Percentiles rank a stretch among this genome's conserved stretches.
Evolutionary conservation across 2,113 vertebrate genomes (phyloP).

Genomic region (Cettia cetti): DNA sequence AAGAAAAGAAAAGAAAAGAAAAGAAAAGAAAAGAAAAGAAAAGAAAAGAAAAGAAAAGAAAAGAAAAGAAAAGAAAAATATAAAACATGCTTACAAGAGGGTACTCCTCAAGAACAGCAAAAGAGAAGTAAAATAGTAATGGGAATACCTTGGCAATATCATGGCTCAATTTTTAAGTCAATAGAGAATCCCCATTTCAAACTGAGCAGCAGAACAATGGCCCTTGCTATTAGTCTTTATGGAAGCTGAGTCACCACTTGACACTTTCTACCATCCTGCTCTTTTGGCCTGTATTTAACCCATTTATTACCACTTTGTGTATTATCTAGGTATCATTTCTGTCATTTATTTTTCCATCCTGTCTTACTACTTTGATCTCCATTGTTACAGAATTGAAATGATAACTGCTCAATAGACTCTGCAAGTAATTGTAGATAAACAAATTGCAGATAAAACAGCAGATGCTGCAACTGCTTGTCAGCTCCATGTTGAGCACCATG

Average conservation of each 20-base stretch:
- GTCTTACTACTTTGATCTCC: slow-evolving; percentile 20
- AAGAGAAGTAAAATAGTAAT: background rate
- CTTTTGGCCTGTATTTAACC: slow-evolving; percentile 4
- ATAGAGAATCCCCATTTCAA: background rate
- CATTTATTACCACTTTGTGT: slow-evolving; percentile 3
- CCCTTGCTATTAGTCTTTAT: background rate
- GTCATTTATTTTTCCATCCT: slow-evolving; percentile 9
- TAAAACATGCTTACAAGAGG: background rate
- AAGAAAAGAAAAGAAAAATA: background rate
- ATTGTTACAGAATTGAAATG: background rate
- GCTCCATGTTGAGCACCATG: background rate
- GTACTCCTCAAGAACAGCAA: background rate
- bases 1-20: too few relatives aligned
- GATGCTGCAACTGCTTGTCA: background rate
- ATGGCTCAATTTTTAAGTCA: background rate
- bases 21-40: too few relatives aligned
- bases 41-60: too few relatives aligned
- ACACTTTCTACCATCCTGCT: slow-evolving; percentile 8
- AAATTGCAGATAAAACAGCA: background rate
- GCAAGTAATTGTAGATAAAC: background rate
- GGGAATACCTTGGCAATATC: background rate
- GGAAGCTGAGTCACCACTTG: background rate
- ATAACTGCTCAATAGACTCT: background rate
- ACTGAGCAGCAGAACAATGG: background rate
- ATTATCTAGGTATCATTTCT: background rate